phyloP scores from a whole-genome alignment of 2,113 vertebrate species.

The Scartelaos histophorus region DNA sequence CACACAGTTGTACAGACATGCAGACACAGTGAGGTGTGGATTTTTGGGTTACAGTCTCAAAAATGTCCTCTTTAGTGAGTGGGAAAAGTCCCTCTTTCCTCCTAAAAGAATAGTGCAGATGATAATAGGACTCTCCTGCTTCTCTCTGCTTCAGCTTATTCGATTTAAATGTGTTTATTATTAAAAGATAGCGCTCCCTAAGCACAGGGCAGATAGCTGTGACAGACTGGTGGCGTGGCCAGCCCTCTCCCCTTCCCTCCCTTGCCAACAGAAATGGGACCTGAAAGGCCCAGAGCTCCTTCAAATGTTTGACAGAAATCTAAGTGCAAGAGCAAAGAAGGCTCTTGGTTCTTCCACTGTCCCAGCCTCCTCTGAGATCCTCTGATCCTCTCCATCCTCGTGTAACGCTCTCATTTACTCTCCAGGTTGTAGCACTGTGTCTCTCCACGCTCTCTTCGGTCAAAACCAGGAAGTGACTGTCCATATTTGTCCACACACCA shows the following conservation, averaged over 20 bases:
- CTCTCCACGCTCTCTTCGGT: slow-evolving; percentile 81
- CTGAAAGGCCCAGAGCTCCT: slow-evolving; percentile 63
- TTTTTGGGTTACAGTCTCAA: slow-evolving; percentile 63
- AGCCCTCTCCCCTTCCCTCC: slow-evolving; percentile 9
- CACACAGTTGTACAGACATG: slow-evolving; percentile 37
- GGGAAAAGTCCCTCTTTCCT: slow-evolving; percentile 78
- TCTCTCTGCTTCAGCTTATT: slow-evolving; percentile 48
- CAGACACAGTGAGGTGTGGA: slow-evolving; percentile 41
- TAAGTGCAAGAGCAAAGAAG: slow-evolving; percentile 55
- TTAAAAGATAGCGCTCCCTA: slow-evolving; percentile 50
- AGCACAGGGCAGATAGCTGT: slow-evolving; percentile 59
- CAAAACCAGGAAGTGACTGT: slow-evolving; percentile 83
- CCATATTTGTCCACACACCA: slow-evolving; percentile 98
- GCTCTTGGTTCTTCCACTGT: slow-evolving; percentile 25
- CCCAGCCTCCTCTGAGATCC: slow-evolving; percentile 6
- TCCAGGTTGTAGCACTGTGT: slow-evolving; percentile 87
- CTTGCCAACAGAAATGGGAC: slow-evolving; percentile 53
- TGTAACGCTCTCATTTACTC: slow-evolving; percentile 79
- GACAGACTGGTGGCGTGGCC: slow-evolving; percentile 52
- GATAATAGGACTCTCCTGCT: slow-evolving; percentile 56
- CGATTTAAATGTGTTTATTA: slow-evolving; percentile 5
- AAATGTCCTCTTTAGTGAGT: slow-evolving; percentile 73
- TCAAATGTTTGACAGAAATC: slow-evolving; percentile 65
- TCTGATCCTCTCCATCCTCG: slow-evolving; percentile 41
- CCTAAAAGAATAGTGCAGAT: slow-evolving; percentile 81